These are phyloP conservation scores for Chironex yamaguchii DNA, from an alignment of 30 jellyfish, hydroid and myxozoan species.

Conservation along the genomic window DNA sequence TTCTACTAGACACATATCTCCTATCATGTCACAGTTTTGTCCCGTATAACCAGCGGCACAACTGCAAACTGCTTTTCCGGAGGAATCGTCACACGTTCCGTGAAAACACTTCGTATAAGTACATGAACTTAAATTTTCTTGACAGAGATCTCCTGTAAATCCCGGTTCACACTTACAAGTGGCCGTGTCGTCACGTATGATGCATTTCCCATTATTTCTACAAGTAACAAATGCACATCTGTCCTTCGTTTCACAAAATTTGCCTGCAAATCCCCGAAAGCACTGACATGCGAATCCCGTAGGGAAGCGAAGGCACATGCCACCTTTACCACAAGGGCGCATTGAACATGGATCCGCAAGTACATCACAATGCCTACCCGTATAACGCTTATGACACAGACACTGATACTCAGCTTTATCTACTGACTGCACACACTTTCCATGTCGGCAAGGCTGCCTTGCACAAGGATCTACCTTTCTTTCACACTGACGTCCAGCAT, in stretches of 20 bases:
- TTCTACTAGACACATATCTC: constrained; percentile 40
- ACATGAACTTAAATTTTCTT: constrained; percentile 45
- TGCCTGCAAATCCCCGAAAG: constrained; percentile 63
- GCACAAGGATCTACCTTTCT: constrained; percentile 60
- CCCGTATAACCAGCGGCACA: constrained; percentile 75
- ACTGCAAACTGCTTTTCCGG: constrained; percentile 26
- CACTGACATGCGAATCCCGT: constrained; percentile 52
- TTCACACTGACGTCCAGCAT: constrained; percentile 52
- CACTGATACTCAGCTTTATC: constrained; percentile 53
- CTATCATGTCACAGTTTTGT: constrained; percentile 25
- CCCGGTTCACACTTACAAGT: constrained; percentile 56
- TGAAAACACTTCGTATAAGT: constrained; percentile 2
- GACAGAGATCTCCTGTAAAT: constrained; percentile 49
- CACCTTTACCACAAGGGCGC: constrained; percentile 71
- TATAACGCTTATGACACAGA: constrained; percentile 54
- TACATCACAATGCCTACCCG: constrained; percentile 59
- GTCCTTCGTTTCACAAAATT: constrained; percentile 44
- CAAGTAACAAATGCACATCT: constrained; percentile 62
- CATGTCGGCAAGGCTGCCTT: constrained; percentile 65
- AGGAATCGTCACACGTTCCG: constrained; percentile 59
- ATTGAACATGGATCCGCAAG: constrained; percentile 41
- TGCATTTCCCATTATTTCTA: constrained; percentile 55
- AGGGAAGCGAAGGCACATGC: constrained; percentile 51
- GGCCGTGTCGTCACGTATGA: not conserved
- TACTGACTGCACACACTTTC: constrained; percentile 44